Percentiles rank a stretch among this genome's conserved stretches.
Evolutionary conservation across 2,888 invertebrate species (phyloP).

Genomic region (Acanthacorydalis orientalis): DNA sequence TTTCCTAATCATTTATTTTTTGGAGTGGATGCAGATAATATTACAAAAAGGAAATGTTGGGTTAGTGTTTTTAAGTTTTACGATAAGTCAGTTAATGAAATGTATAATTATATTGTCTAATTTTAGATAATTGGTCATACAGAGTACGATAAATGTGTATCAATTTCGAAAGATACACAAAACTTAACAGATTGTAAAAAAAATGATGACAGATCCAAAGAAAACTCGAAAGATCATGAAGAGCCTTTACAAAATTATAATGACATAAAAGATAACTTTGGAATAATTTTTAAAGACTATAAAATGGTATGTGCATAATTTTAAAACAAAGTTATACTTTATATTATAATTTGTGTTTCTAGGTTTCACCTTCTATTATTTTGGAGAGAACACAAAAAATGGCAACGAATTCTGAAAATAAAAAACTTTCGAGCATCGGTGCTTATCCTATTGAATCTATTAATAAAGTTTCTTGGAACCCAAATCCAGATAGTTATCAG

Average conservation of each 20-base stretch:
- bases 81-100: not conserved
- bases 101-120: not conserved
- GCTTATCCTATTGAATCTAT: slow-evolving; percentile 20
- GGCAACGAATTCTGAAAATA: slow-evolving; percentile 8
- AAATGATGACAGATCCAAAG: slow-evolving; percentile 5
- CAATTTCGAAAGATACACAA: slow-evolving; percentile 8
- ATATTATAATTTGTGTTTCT: slow-evolving; percentile 6
- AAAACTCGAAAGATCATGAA: not conserved
- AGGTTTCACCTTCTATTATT: slow-evolving; percentile 12
- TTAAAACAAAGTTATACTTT: not conserved
- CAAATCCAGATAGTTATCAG: slow-evolving; percentile 24
- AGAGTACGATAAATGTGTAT: slow-evolving; percentile 14
- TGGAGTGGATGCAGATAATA: slow-evolving; percentile 18
- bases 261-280: not conserved
- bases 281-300: not conserved
- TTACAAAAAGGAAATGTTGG: slow-evolving; percentile 16
- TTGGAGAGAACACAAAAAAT: slow-evolving; percentile 8
- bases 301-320: not conserved
- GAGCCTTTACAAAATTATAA: not conserved
- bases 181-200: slow-evolving; percentile 11
- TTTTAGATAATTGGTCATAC: slow-evolving; percentile 14
- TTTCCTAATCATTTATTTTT: slow-evolving; percentile 27
- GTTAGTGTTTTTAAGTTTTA: slow-evolving; percentile 12
- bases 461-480: slow-evolving; percentile 27
- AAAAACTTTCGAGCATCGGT: slow-evolving; percentile 11